Evolutionary conservation across 1,140 invertebrate genomes (phyloP).

Genomic region (Cherax destructor): DNA sequence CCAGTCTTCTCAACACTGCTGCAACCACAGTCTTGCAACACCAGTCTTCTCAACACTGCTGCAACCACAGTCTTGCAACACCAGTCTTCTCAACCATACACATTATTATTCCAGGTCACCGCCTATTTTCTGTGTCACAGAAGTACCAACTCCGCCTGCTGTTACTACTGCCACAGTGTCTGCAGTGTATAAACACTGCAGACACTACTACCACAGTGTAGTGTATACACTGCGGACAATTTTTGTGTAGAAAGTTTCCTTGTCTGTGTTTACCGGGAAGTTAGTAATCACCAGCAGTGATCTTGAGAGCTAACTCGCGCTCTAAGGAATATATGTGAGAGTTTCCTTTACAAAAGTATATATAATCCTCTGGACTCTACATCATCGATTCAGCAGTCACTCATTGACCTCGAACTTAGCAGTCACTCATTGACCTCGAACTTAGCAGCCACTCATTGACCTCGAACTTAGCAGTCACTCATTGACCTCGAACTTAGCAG

Average conservation of each 20-base stretch:
- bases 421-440: no score
- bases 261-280: neutral
- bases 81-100: neutral
- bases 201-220: neutral
- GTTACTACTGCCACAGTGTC: neutral
- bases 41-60: no score
- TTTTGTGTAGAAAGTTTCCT: neutral
- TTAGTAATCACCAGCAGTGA: neutral
- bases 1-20: no score
- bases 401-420: neutral
- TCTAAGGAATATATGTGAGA: neutral
- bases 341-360: neutral
- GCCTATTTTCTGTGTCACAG: neutral
- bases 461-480: no score
- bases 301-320: neutral
- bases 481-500: no score
- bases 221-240: neutral
- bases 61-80: no score
- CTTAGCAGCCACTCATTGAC: no score
- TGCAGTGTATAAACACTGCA: neutral
- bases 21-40: no score
- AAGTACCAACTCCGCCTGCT: neutral
- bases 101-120: neutral
- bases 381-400: neutral
- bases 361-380: neutral